Evolutionary conservation across 1,140 invertebrate genomes (phyloP), one percentile per base, ranked within the genome.

Genomic region (Neodiprion pinetum): DNA sequence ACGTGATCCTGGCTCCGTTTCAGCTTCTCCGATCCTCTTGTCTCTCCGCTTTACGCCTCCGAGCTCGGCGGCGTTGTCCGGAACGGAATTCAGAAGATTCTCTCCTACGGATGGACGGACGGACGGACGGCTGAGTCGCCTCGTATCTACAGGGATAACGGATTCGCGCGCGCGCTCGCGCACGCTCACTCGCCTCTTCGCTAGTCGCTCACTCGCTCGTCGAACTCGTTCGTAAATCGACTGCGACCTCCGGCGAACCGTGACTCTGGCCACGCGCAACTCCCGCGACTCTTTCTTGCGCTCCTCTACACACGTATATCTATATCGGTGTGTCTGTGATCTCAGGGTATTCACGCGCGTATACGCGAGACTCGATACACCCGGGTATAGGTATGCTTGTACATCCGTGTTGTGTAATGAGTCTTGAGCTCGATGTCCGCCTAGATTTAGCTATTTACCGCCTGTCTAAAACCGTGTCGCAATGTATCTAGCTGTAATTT

Each of bases 201-300:
- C 28, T 40, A 40, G 28, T 40, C 28, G 28, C 53, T 61, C 53
- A 17, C 53, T 61, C 53, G 53, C 53, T 61, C 53, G 53, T 61
- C 53, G 53, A 61, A 61, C 53, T 61, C 53, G 53, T 61, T 61
- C 53, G 53, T 61, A 61, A 61, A 61, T 61, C 53, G 53, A 61
- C 53, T 61, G 53, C 53, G 53, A 61, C 53, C 53, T 61, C 53
- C 53, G 53, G 11, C 53, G 53, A 61, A 61, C 53, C 53, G 53
- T 61, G 53, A 61, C 53, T 61, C 53, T 61, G 11, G 53, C 11
- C 53, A 61, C 53, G 53, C 53, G 53, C 53, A 17, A 61, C n/a
- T 61, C 53, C 53, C 28, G 28, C 28, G 28, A 40, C 28, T 40
- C 28, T 40, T 5, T 40, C 28, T 40, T 40, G 28, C 28, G 28